Base-by-base conservation (phyloP, 2,113 vertebrate species). In the Dromas ardeola region DNA sequence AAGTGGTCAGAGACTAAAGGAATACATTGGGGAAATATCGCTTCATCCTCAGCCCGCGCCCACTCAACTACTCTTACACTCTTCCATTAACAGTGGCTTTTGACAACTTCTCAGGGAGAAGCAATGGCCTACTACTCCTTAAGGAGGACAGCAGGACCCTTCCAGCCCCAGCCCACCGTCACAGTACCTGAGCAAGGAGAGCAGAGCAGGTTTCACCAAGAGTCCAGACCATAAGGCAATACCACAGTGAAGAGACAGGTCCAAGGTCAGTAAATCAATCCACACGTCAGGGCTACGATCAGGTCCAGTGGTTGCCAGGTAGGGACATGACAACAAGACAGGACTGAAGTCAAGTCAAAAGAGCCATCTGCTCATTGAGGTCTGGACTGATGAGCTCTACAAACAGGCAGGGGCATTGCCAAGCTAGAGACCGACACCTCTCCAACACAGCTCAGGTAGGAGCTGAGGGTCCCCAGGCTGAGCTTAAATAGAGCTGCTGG, bases 361-460 rank as follows among this genome's bases (percentile, higher is more conserved):
- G 29, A 26, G 8, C 18, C 21, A 11, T 11, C 38, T n/a, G 4
- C 14, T 52, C 10, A 7, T 7, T 36, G 6, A 27, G 2, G 0
- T 11, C 43, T 6, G 1, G 18, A 65, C 6, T 7, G 25, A 13
- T 1, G 1, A 42, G 7, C 13, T 12, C 20, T 7, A 10, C 23
- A 45, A 34, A 18, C 9, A 38, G 2, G 1, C 1, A 56, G 13
- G 17, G 4, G 0, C 40, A 34, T 17, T 30, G 1, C 40, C 2
- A 59, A 69, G 0, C 15, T 34, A 0, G 0, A 62, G 1, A 26
- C 7, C 0, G 1, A 0, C 1, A 27, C 2, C 7, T 2, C 30
- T 32, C 25, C 1, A 61, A 10, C 3, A 30, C 6, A 81, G 13
- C 27, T 26, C 6, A 49, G 5, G 0, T 0, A 61, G 1, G 1